Evolutionary conservation across 2,797 vertebrate genomes (phyloP), one percentile per base, ranked within the genome.

Genomic region (Parambassis ranga): DNA sequence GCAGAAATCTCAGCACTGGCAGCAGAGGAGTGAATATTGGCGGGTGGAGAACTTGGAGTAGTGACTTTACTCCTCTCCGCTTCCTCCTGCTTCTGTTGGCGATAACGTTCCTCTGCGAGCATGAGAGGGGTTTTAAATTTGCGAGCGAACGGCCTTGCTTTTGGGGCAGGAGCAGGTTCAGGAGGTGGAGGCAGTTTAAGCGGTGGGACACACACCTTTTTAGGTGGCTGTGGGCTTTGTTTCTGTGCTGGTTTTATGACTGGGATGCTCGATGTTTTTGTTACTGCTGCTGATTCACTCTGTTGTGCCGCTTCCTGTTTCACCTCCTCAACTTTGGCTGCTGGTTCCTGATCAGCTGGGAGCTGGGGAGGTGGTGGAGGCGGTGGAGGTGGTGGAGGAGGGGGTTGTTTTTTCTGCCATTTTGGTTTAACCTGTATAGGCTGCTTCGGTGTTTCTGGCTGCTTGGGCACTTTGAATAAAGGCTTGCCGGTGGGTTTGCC

Each of bases 91-190:
- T 26, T 93, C 74, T 96, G 93, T 65, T 90, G 93, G 19, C 93
- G 94, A 42, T 92, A 98, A 44, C 88, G 90, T 79, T 98, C 96
- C 84, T 97, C 96, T 27, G 96, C 96, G 1, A 96, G 91, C 95
- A 98, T 97, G 79, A 98, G 91, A 30, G 96, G 96, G 5, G 96
- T 98, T 91, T 95, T 96, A 76, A 97, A 98, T 90, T 96, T 97
- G 77, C 92, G 90, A 47, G 89, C 82, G 7, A 91, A 94, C 1
- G 93, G 82, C 69, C 85, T 92, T 4, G 90, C 60, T 62, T 89
- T 90, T n/a, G 77, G 27, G 0, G 36, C 44, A 26, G 84, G 75
- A 28, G 74, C 36, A 13, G 88, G 56, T 13, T 93, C 91, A 3
- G 83, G 75, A 50, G 92, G 59, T 46, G 92, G 89, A 57, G 93